Evolutionary conservation across 2,113 vertebrate genomes (phyloP).

Genomic region (Muscicapa adusta): DNA sequence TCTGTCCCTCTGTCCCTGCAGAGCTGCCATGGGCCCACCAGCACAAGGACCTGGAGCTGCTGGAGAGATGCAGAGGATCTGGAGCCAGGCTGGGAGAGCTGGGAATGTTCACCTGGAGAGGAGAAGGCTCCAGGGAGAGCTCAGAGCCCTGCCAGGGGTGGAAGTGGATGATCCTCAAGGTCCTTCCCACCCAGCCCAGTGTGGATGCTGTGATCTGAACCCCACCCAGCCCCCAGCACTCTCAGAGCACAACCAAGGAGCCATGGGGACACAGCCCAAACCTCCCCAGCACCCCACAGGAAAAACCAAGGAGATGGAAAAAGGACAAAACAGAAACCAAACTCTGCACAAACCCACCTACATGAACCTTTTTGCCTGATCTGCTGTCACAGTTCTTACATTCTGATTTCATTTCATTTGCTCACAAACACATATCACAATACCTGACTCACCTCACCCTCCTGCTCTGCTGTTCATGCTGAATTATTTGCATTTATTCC

Average conservation of each 20-base stretch:
- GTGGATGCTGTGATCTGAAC: background rate
- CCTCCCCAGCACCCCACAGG: rapidly evolving
- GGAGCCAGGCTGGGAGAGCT: background rate
- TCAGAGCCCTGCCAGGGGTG: background rate
- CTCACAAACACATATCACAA: rapidly evolving
- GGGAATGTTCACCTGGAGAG: background rate
- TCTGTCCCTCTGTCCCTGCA: background rate
- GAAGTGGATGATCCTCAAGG: background rate
- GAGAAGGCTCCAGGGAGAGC: background rate
- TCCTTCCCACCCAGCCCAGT: too few relatives aligned
- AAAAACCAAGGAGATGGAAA: too few relatives aligned
- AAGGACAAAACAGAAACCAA: background rate
- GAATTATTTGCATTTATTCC: background rate
- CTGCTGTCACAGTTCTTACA: rapidly evolving
- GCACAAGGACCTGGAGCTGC: background rate
- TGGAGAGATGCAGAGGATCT: background rate
- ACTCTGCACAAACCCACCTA: rapidly evolving
- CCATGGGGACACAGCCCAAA: background rate
- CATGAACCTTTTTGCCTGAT: rapidly evolving
- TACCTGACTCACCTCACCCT: background rate
- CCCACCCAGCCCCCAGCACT: background rate
- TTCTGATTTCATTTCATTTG: too few relatives aligned
- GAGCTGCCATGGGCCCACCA: background rate
- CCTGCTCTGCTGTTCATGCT: background rate
- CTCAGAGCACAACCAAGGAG: background rate